Conservation (phyloP, 2,113 vertebrate genomes). For the Prinia subflava region DNA sequence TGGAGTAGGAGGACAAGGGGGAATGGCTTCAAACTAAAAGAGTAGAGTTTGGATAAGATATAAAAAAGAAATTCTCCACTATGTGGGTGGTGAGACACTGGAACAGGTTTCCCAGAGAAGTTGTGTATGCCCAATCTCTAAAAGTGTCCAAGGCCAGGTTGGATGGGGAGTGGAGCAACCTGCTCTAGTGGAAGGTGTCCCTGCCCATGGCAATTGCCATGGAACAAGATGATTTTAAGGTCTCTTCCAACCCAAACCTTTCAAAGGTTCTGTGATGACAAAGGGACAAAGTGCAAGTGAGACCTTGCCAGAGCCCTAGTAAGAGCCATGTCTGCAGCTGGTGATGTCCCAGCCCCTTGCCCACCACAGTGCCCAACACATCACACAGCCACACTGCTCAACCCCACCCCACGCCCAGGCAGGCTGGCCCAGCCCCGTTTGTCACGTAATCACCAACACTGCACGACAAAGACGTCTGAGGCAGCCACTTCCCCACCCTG, state of each 20-base stretch:
- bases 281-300: background rate
- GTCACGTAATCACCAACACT: background rate
- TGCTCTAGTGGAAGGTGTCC: background rate
- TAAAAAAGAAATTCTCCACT: background rate
- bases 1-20: background rate
- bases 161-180: background rate
- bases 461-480: background rate
- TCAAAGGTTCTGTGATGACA: background rate
- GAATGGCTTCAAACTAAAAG: background rate
- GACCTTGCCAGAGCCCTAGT: background rate
- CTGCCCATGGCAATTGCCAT: background rate
- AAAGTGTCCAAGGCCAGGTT: background rate
- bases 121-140: background rate
- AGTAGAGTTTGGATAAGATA: background rate
- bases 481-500: conserved; percentile 32
- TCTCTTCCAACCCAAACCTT: background rate
- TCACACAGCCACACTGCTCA: background rate
- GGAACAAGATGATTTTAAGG: background rate
- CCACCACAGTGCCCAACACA: accelerated
- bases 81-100: background rate
- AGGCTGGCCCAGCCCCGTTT: background rate
- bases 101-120: background rate
- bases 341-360: background rate
- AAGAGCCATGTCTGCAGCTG: background rate
- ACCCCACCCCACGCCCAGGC: background rate